These are phyloP conservation scores for Villa cingulata DNA, from an alignment of 2,888 invertebrate species.

Conservation along the genomic window DNA sequence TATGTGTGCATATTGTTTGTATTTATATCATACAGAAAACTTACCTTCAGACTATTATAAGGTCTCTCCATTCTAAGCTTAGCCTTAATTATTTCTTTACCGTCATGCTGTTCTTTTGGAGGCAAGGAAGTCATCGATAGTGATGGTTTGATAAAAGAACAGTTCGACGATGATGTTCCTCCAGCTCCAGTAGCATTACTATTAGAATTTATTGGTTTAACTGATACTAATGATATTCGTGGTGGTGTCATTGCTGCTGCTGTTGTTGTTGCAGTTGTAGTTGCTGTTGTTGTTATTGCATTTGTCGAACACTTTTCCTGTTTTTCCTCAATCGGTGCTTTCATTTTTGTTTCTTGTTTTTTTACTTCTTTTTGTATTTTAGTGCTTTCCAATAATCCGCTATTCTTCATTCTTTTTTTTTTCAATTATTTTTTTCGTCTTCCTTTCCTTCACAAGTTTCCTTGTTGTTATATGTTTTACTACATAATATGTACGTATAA, in stretches of 20 bases:
- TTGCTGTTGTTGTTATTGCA: neutral
- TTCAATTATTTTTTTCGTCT: no score
- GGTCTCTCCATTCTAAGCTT: constrained; percentile 50
- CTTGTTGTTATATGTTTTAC: no score
- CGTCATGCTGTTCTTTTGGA: constrained; percentile 42
- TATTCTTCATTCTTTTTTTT: no score
- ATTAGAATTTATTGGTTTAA: no score
- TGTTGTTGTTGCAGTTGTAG: neutral
- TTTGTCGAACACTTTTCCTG: neutral
- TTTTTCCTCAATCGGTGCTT: constrained; percentile 4
- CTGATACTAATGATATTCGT: no score
- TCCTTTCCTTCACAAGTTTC: no score
- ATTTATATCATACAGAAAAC: constrained; percentile 10
- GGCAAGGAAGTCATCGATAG: constrained; percentile 66
- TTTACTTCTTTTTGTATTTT: no score
- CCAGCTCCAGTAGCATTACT: neutral
- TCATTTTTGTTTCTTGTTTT: neutral
- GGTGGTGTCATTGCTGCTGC: neutral
- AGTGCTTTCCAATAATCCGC: no score
- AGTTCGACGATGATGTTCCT: neutral
- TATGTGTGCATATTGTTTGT: neutral
- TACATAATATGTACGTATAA: no score
- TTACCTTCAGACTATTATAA: constrained; percentile 63
- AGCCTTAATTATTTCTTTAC: constrained; percentile 38
- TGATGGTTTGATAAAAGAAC: constrained; percentile 28